Conservation (phyloP, 1,140 invertebrate genomes). For the Rhyzopertha dominica region DNA sequence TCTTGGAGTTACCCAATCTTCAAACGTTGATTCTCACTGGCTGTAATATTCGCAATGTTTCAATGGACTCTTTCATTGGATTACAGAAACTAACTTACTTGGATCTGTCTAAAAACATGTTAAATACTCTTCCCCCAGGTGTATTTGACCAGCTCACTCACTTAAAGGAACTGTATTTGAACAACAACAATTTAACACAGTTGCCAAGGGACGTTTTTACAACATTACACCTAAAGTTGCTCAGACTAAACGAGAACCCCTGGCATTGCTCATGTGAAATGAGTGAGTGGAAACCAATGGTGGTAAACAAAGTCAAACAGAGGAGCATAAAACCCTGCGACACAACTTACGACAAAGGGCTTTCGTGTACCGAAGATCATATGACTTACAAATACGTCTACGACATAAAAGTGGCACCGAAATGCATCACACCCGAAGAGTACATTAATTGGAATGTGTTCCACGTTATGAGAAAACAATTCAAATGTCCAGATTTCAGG, state of each 20-base stretch:
- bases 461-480: conserved; percentile 47
- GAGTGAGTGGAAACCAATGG: conserved; percentile 55
- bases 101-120: conserved; percentile 59
- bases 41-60: conserved; percentile 58
- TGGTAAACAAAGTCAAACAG: conserved; percentile 49
- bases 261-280: conserved; percentile 67
- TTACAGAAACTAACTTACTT: conserved; percentile 54
- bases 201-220: conserved; percentile 56
- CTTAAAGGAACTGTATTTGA: conserved; percentile 57
- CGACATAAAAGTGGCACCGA: conserved; percentile 56
- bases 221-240: conserved; percentile 50
- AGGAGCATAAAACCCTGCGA: conserved; percentile 45
- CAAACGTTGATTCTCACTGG: conserved; percentile 54
- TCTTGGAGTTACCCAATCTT: conserved; percentile 55
- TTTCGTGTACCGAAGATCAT: conserved; percentile 33
- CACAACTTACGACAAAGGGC: conserved; percentile 43
- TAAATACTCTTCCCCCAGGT: conserved; percentile 55
- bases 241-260: conserved; percentile 59
- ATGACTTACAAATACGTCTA: conserved; percentile 47
- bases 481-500: conserved; percentile 41
- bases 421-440: conserved; percentile 55
- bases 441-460: conserved; percentile 58
- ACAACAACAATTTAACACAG: conserved; percentile 55
- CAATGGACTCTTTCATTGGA: conserved; percentile 65
- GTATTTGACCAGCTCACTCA: conserved; percentile 57